These are phyloP conservation scores for Triplophysa siluroides DNA, from an alignment of 2,113 vertebrate species.

Conservation along the genomic window DNA sequence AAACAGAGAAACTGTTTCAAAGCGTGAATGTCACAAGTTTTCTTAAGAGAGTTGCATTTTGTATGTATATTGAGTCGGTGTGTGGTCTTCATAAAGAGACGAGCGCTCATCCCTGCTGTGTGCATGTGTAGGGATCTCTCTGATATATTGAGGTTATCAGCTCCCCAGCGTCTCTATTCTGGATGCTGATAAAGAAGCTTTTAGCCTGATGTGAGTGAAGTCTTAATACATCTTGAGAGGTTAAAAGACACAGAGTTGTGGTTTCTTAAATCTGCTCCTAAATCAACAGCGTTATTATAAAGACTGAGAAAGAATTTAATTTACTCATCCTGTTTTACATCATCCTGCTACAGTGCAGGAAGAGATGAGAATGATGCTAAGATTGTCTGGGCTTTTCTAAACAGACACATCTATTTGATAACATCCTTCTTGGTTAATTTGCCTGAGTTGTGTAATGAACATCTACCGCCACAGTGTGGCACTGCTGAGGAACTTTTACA, in stretches of 20 bases:
- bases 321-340: background rate
- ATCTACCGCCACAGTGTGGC: background rate
- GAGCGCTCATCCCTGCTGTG: background rate
- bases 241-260: background rate
- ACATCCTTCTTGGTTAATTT: too few species aligned
- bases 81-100: background rate
- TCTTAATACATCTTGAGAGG: background rate
- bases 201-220: slow-evolving; percentile 17
- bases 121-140: background rate
- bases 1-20: too few species aligned
- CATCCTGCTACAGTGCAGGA: too few species aligned
- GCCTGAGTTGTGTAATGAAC: background rate
- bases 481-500: background rate
- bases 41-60: too few species aligned
- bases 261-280: slow-evolving; percentile 2
- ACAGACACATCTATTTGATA: background rate
- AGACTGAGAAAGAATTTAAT: background rate
- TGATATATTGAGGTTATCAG: slow-evolving; percentile 16
- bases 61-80: too few species aligned
- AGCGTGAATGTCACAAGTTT: too few species aligned
- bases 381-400: background rate
- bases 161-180: slow-evolving; percentile 11
- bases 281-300: background rate
- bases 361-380: background rate
- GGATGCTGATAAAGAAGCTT: slow-evolving; percentile 25